Evolutionary conservation across 1,140 invertebrate genomes (phyloP), one percentile per base, ranked within the genome.

Genomic region (Brachionus rotundiformis): DNA sequence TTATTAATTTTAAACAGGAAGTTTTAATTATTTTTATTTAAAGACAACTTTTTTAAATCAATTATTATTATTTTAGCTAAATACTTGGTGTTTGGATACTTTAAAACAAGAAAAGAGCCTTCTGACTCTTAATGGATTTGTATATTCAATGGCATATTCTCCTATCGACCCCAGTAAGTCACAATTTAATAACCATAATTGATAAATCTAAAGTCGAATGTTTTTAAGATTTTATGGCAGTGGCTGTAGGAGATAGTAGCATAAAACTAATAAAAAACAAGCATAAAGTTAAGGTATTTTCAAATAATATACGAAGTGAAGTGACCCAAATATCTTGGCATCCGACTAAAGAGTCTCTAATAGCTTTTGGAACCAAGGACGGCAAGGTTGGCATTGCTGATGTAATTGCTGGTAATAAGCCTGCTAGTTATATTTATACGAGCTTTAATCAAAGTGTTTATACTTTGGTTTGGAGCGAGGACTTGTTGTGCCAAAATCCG

Each of bases 81-180:
- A 68, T 36, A 44, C 25, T 44, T 73, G 68, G 68, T 41, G 39
- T 27, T 23, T 73, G 16, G 44, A 73, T 3, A 73, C 10, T 29
- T 73, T 11, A 11, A 73, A 73, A 25, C 68, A 73, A 73, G 36
- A 73, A 73, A 73, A 44, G 5, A 27, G 8, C 31, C 29, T 79
- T 29, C 49, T 23, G 7, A 79, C 76, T 49, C 41, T 79, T 6
- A 79, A 79, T 27, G 76, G 76, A 59, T 79, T 79, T 61, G 76
- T 79, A 0, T 79, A 79, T 63, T 61, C 76, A n/a, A 7, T 79
- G 16, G 23, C 76, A 10, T 25, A 3, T 16, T 79, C 76, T 7
- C 76, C 76, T 59, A 79, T 79, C 1, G 76, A 79, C 31, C 76
- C 76, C 39, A 79, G 76, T 79, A 59, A n/a, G n/a, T n/a, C n/a